phyloP scores from a whole-genome alignment of 2,797 vertebrate species.

The Muscicapa comitata region DNA sequence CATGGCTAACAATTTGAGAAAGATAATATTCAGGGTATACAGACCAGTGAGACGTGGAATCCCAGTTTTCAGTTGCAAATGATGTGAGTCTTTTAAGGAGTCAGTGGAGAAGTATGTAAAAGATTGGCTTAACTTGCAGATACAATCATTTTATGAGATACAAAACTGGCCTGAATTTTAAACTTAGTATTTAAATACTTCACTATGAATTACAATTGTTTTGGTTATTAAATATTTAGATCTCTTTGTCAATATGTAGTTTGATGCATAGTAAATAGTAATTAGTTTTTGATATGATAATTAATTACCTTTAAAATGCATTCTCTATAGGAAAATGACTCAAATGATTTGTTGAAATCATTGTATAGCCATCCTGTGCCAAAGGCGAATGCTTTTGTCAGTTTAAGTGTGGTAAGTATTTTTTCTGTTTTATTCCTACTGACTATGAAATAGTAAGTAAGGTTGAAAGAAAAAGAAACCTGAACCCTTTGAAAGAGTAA shows the following conservation, averaged over 20 bases:
- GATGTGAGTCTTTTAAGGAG: neutral
- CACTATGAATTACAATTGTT: neutral
- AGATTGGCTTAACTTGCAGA: neutral
- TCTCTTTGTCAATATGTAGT: neutral
- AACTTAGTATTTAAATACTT: neutral
- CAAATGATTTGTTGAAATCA: slow-evolving; percentile 90
- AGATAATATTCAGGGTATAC: neutral
- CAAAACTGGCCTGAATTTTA: neutral
- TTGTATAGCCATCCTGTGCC: slow-evolving; percentile 91
- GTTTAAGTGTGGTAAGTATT: slow-evolving; percentile 90
- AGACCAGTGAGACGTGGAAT: neutral
- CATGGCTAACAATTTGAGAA: neutral
- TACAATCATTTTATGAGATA: neutral
- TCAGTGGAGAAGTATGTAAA: neutral
- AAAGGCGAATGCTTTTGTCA: slow-evolving; percentile 88
- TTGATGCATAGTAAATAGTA: neutral
- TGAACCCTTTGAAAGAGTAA: neutral
- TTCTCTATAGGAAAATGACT: slow-evolving; percentile 85
- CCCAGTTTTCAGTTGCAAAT: neutral
- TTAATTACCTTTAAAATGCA: slow-evolving; percentile 30
- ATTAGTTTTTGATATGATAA: neutral
- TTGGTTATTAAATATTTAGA: neutral
- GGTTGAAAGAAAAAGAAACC: neutral
- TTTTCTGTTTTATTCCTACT: neutral
- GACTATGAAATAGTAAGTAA: neutral